These are phyloP conservation scores for Actinernus sp. DNA, from an alignment of 92 coral and sea anemone species.

Conservation along the genomic window DNA sequence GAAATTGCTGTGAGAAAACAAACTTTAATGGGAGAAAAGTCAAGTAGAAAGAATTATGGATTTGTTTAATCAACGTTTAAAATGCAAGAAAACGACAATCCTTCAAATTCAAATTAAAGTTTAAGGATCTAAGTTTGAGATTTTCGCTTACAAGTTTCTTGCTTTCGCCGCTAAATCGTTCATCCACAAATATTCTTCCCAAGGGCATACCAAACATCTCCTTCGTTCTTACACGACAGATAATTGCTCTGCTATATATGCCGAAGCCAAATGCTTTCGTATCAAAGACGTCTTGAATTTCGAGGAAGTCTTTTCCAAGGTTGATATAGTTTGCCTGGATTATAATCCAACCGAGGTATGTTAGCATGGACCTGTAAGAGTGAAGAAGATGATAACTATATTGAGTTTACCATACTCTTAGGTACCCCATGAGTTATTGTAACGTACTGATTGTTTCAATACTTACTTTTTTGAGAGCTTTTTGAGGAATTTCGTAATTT, in stretches of 20 bases:
- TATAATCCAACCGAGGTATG: slow-evolving; percentile 34
- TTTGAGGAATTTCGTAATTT: slow-evolving; percentile 6
- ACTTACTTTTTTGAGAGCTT: slow-evolving; percentile 17
- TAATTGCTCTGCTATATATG: not conserved
- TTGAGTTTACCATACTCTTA: no score
- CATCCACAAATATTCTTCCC: slow-evolving; percentile 20
- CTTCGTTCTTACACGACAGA: slow-evolving; percentile 4
- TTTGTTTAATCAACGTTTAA: no score
- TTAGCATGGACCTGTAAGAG: slow-evolving; percentile 32
- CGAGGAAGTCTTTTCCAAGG: slow-evolving; percentile 2
- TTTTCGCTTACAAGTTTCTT: slow-evolving; percentile 30
- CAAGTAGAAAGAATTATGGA: no score
- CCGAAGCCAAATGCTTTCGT: slow-evolving; percentile 17
- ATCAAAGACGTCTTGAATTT: slow-evolving; percentile 2
- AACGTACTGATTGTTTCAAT: not conserved
- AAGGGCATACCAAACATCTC: slow-evolving; percentile 17
- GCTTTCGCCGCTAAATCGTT: slow-evolving; percentile 20
- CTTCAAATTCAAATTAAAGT: no score
- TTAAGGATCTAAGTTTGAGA: no score
- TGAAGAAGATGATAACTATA: no score
- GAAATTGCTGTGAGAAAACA: no score
- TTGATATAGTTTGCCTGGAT: not conserved
- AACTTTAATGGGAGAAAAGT: no score
- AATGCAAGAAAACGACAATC: no score
- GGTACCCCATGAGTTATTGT: no score